Evolutionary conservation across 23 tunicate genomes (phyloP), one percentile per base, ranked within the genome.

Genomic region (Ciona savignyi): DNA sequence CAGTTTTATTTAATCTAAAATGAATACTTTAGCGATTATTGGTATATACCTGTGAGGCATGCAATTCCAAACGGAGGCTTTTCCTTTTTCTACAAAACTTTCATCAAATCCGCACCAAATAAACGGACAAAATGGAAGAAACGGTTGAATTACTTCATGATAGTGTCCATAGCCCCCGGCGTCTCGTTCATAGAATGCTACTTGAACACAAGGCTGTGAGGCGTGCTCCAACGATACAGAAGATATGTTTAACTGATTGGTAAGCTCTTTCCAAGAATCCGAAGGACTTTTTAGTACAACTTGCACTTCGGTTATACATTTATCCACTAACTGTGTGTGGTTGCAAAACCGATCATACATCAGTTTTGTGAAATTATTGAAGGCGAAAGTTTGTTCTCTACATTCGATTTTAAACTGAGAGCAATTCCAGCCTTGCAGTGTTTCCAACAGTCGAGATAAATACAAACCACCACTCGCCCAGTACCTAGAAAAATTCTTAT

Each of bases 401-500:
- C 93, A 86, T 61, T 74, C 77, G 25, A 62, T 73, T 33, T 62
- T 33, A n/a, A 79, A 80, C 76, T 80, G 80, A n/a, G 85, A 76
- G 30, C 93, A 86, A 1, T 62, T 62, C 93, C 93, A 86, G 26
- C 69, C 64, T 31, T 62, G 51, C 60, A 85, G 61, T 4, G 65
- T 27, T 34, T 67, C 82, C 66, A 78, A 29, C 28, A 6, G 25
- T 63, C 28, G 25, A 6, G 67, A 23, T 29, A 63, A 21, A 21
- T 63, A 63, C 24, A 6, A 63, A 23, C 25, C 67, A 21, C 67
- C 67, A 29, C 67, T 63, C 67, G 67, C 11, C 67, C 67, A 63
- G 24, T 6, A 11, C 28, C 11, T 11, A 21, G 4, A 21, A 63
- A 63, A 63, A 6, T 63, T 11, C n/a, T 63, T 63, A 29, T 9